Base-by-base conservation (phyloP, 1,140 invertebrate species). In the Wasmannia auropunctata region DNA sequence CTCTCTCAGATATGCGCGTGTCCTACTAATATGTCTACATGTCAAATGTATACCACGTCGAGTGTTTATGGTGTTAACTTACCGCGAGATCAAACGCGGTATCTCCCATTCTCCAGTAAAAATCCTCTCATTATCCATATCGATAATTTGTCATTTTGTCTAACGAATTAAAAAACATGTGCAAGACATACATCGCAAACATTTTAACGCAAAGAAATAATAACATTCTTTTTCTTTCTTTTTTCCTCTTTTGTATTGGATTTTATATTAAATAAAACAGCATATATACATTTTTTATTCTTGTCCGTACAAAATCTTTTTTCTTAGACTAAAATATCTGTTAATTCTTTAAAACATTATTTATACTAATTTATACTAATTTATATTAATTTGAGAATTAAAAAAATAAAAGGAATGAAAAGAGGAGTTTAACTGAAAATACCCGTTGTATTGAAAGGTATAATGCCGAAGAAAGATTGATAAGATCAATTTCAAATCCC, bases 21-120 rank as follows among this genome's bases (percentile, higher is more conserved):
- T 85, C 75, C 62, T 58, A 80, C 75, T 70, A 86, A 83, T 86
- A 86, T 49, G 63, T 80, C 81, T 56, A 76, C 37, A 22, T 77
- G 43, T 67, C 49, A 58, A 85, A 54, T 76, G 67, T 75, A 58
- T 76, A 54, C n/a, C 56, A 76, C 3, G 22, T 77, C 43, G 67
- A 85, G 56, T 85, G 46, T 77, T 77, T 19, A 83, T 58, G 63
- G 34, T 56, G 37, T 83, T 83, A 54, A 79, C 43, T 83, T 37
- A 28, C 81, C 56, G 70, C 70, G 43, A 31, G 11, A 85, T 62
- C 22, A 77, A 83, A 14, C 34, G 76, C 51, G 65, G 28, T 19
- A 25, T 46, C 25, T 58, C 28, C 43, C 7, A 19, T 40, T 58
- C 34, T 40, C 65, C 51, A 31, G n/a, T n/a, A 40, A 58, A 3